Evolutionary conservation across 2,113 vertebrate genomes (phyloP).

Genomic region (Notarius quadriscutis): DNA sequence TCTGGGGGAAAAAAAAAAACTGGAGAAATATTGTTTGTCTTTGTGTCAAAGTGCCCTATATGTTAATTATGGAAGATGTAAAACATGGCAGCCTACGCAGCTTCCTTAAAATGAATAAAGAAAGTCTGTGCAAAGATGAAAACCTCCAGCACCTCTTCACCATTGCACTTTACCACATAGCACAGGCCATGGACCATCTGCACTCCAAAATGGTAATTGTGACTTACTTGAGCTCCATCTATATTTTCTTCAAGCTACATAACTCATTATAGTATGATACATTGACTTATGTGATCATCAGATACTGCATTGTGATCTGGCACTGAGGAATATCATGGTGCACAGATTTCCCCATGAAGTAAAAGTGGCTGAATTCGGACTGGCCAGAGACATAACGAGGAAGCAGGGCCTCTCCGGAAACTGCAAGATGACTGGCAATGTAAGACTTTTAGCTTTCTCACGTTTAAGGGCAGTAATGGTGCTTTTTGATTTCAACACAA

Average conservation of each 20-base stretch:
- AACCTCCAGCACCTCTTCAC: slow-evolving; percentile 53
- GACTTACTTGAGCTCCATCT: background rate
- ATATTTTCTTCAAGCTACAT: background rate
- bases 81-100: slow-evolving; percentile 47
- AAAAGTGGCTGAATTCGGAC: slow-evolving; percentile 69
- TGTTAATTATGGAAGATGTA: slow-evolving; percentile 58
- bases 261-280: background rate
- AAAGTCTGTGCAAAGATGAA: slow-evolving; percentile 29
- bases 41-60: slow-evolving; percentile 39
- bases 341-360: slow-evolving; percentile 70
- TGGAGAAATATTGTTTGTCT: background rate
- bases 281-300: slow-evolving; percentile 42
- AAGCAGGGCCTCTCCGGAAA: slow-evolving; percentile 58
- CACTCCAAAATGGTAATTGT: slow-evolving; percentile 40
- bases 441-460: slow-evolving; percentile 34
- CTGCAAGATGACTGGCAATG: slow-evolving; percentile 52
- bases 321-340: slow-evolving; percentile 71
- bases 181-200: slow-evolving; percentile 57
- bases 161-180: slow-evolving; percentile 55
- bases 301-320: slow-evolving; percentile 72
- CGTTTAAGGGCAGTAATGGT: background rate
- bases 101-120: slow-evolving; percentile 47
- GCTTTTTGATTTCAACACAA: background rate
- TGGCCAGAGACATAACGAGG: slow-evolving; percentile 63
- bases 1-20: background rate